Base-by-base conservation (phyloP, 2,113 vertebrate genomes). In the Aegithalos caudatus region DNA sequence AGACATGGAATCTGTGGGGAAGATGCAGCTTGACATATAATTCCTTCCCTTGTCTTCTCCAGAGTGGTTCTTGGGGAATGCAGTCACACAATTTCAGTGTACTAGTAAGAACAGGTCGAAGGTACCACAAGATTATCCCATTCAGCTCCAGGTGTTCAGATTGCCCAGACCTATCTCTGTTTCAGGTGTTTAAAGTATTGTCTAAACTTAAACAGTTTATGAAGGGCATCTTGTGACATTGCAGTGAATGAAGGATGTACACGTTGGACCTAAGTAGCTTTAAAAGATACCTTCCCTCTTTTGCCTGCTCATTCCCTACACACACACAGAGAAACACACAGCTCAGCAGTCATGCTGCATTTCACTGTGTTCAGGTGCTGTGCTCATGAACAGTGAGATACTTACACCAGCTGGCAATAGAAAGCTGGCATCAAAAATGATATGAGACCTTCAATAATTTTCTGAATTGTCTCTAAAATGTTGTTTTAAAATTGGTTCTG, bases 251-350 rank as follows among this genome's bases (percentile, higher is more conserved):
- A 47, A 33, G 25, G 17, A 38, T 33, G 45, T 7, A 11, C 7
- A 0, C 17, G n/a, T 4, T 9, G 19, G 40, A 9, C 24, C 20
- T 45, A 42, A 74, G 42, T 2, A 81, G 14, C 50, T 77, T 51
- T n/a, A 20, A 71, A 51, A 45, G 11, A 28, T 12, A 7, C 0
- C 0, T 37, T 62, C 24, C 13, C 20, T 65, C 45, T 91, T 57
- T 15, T 87, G 13, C 31, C 33, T 65, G 37, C 28, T 73, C 47
- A 5, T 42, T 74, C 19, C 13, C 22, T 76, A 4, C 14, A 4
- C 5, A 24, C 16, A 35, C 11, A 8, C 28, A 5, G 44, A 53
- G 91, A 48, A 73, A 60, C 2, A 1, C 3, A 11, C 20, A 47
- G 4, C 54, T 70, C 44, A 7, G 47, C 54, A 83, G 37, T 25